Evolutionary conservation across 2,113 vertebrate species (phyloP).

Genomic region (Serinus canaria): DNA sequence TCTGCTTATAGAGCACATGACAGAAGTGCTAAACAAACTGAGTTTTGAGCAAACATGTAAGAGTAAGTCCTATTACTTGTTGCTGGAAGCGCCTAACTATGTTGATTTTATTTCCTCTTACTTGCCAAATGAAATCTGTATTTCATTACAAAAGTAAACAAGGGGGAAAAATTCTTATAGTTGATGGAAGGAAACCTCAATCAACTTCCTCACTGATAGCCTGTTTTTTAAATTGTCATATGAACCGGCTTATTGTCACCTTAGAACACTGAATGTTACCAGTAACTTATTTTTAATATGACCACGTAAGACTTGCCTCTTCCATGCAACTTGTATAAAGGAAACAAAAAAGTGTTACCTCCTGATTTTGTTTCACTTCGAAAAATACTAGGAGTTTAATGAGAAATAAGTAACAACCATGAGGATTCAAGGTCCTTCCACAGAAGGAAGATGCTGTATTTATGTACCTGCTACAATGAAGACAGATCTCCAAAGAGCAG

Average conservation of each 20-base stretch:
- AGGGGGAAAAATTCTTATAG: background rate
- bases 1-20: background rate
- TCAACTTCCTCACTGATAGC: background rate
- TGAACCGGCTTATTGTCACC: background rate
- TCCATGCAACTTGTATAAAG: background rate
- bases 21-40: background rate
- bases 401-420: background rate
- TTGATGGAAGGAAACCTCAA: background rate
- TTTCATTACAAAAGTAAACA: background rate
- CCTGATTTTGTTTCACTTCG: background rate
- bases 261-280: accelerated
- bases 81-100: background rate
- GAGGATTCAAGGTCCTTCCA: background rate
- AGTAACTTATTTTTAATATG: background rate
- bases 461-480: background rate
- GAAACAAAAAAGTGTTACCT: background rate
- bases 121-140: background rate
- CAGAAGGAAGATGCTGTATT: background rate
- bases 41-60: background rate
- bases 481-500: background rate
- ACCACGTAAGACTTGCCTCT: background rate
- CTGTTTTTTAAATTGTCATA: background rate
- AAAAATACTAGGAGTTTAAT: background rate
- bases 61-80: background rate
- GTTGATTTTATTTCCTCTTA: background rate